phyloP scores from a whole-genome alignment of 2,113 vertebrate species.

The Gnathonemus echidnorhynchus region DNA sequence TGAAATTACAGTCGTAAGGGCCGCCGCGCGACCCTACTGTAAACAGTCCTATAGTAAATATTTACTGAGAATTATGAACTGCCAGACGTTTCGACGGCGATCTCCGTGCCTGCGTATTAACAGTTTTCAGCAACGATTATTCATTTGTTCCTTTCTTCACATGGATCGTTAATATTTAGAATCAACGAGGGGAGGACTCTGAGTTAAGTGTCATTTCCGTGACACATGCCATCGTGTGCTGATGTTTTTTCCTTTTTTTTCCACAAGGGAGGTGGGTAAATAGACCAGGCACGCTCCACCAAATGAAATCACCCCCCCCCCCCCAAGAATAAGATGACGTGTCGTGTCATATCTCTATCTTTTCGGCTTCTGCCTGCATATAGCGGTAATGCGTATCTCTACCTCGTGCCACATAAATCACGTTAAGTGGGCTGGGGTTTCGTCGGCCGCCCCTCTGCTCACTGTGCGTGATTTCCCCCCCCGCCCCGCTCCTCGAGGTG shows the following conservation, averaged over 20 bases:
- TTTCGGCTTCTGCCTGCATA: neutral
- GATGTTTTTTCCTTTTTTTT: neutral
- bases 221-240: neutral
- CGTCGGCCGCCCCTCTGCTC: neutral
- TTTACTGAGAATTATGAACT: neutral
- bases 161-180: neutral
- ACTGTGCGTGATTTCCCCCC: neutral
- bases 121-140: neutral
- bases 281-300: neutral
- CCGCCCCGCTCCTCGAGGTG: neutral
- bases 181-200: neutral
- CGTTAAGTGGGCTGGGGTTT: constrained; percentile 10
- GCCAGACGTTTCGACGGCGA: neutral
- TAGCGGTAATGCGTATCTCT: neutral
- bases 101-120: neutral
- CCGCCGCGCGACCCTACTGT: neutral
- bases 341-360: neutral
- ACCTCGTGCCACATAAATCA: constrained; percentile 18
- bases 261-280: neutral
- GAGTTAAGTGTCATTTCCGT: neutral
- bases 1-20: neutral
- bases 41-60: neutral
- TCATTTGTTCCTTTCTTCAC: neutral
- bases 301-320: neutral
- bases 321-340: neutral